These are phyloP conservation scores for Nasonia vitripennis DNA, from an alignment of 1,140 invertebrate genomes.

Conservation along the genomic window DNA sequence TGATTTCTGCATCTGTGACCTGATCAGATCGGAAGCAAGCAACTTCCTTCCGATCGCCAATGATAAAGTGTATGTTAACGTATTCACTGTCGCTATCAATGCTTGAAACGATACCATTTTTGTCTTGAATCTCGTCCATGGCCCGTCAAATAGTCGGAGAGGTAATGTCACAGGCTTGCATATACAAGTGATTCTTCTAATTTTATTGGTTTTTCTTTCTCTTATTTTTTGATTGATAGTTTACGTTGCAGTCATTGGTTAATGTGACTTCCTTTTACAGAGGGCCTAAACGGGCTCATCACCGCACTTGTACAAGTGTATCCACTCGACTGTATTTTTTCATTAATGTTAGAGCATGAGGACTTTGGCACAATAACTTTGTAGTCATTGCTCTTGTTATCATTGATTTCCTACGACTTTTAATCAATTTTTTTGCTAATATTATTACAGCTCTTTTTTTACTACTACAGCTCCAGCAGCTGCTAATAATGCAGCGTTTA, in stretches of 20 bases:
- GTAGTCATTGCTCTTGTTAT: background rate
- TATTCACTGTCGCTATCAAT: slow-evolving; percentile 65
- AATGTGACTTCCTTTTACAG: too few relatives aligned
- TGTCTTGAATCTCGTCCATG: slow-evolving; percentile 70
- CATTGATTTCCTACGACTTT: background rate
- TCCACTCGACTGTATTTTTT: background rate
- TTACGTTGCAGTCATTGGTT: too few relatives aligned
- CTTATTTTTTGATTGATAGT: too few relatives aligned
- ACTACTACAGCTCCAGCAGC: background rate
- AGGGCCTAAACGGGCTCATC: slow-evolving; percentile 66
- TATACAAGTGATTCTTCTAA: background rate
- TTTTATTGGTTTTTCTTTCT: too few relatives aligned
- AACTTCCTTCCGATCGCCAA: slow-evolving; percentile 75
- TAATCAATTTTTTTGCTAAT: background rate
- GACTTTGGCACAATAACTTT: background rate
- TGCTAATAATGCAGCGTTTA: background rate
- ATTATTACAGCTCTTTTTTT: background rate
- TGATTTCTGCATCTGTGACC: slow-evolving; percentile 71
- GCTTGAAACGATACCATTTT: slow-evolving; percentile 66
- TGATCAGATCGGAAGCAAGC: slow-evolving; percentile 74
- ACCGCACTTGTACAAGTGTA: slow-evolving; percentile 63
- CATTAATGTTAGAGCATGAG: background rate
- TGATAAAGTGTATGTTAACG: slow-evolving; percentile 73
- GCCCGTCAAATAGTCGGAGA: slow-evolving; percentile 55
- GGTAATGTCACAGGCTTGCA: background rate